Evolutionary conservation across 92 coral and sea anemone genomes (phyloP).

Genomic region (Epizoanthus stellaris): DNA sequence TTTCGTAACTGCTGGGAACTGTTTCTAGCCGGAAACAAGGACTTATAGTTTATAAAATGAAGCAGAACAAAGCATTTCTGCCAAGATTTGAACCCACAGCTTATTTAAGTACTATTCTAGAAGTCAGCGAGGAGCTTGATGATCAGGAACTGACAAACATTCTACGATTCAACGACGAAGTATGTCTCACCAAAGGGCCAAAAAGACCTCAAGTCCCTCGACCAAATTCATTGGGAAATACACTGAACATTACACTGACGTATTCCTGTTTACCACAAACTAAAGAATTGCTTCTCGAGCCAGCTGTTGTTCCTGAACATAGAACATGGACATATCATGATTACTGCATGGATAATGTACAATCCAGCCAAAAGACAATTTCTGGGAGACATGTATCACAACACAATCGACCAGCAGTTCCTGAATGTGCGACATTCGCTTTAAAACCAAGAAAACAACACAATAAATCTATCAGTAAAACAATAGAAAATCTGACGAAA

Average conservation of each 20-base stretch:
- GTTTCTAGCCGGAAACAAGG: neutral
- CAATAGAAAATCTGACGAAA: neutral
- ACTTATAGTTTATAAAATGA: neutral
- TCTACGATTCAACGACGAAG: neutral
- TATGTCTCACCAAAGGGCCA: neutral
- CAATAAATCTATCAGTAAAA: neutral
- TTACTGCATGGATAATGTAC: slow-evolving; percentile 4
- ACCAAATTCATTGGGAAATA: slow-evolving; percentile 20
- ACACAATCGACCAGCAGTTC: neutral
- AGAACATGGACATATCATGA: slow-evolving; percentile 13
- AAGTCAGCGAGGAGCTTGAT: slow-evolving; percentile 21
- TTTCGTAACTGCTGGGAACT: neutral
- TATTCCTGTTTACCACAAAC: neutral
- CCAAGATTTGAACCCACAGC: slow-evolving; percentile 6
- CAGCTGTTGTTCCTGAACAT: neutral
- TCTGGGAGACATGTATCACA: neutral
- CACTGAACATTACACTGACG: neutral
- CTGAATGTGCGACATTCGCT: neutral
- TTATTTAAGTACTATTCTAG: slow-evolving; percentile 20
- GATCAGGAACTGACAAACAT: neutral
- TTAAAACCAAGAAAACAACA: neutral
- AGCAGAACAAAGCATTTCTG: neutral
- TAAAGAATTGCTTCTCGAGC: neutral
- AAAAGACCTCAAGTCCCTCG: neutral
- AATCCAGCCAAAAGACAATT: neutral